phyloP scores from a whole-genome alignment of 53 echinoderm and acorn worm species.

The Echinometra lucunter region DNA sequence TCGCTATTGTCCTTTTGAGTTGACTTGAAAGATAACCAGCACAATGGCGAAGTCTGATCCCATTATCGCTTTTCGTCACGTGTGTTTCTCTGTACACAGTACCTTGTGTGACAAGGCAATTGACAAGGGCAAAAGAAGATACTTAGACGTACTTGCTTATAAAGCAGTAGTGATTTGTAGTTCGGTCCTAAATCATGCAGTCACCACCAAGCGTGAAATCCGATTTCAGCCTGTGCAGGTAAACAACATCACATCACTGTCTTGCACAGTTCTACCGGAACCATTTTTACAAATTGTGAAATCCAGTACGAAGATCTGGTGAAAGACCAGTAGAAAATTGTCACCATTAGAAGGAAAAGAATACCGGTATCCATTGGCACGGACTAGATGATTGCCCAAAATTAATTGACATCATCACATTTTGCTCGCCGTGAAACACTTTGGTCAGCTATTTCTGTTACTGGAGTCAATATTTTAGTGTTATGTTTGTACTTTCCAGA shows the following conservation, averaged over 20 bases:
- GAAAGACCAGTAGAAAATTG: not conserved
- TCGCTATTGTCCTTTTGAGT: not conserved
- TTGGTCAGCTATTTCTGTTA: not conserved
- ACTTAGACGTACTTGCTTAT: not conserved
- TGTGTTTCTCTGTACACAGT: not conserved
- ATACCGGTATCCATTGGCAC: too few relatives aligned
- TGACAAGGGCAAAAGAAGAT: not conserved
- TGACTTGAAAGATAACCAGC: constrained; percentile 55
- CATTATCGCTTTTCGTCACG: constrained; percentile 25
- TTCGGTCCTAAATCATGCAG: not conserved
- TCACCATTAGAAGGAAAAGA: not conserved
- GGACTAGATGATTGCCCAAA: not conserved
- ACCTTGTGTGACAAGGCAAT: not conserved
- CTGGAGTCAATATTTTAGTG: not conserved
- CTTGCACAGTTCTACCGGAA: not conserved
- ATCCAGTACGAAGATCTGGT: not conserved
- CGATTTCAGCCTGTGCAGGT: not conserved
- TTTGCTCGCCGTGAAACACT: not conserved
- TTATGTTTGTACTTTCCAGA: too few relatives aligned
- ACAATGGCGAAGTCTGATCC: constrained; percentile 48
- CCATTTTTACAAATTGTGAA: not conserved
- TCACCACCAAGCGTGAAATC: not conserved
- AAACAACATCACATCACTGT: not conserved
- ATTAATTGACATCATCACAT: not conserved
- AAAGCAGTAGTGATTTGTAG: not conserved